A percentile compares a stretch with the other conserved stretches of the same genome.
Evolutionary conservation across 2,113 vertebrate genomes (phyloP).

Genomic region (Austrofundulus limnaeus): DNA sequence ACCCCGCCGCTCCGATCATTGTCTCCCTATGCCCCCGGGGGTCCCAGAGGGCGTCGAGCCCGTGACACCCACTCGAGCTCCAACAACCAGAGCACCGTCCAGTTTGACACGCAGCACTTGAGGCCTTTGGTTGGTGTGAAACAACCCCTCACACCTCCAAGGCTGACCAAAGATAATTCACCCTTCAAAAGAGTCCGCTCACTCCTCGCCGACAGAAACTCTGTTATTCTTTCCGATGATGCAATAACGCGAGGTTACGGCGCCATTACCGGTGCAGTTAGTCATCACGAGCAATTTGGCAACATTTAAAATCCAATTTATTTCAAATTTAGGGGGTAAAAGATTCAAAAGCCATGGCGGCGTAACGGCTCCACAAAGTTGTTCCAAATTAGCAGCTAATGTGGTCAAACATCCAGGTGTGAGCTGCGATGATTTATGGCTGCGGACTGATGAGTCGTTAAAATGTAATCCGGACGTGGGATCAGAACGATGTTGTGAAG

Average conservation of each 20-base stretch:
- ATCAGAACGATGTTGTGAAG: slow-evolving; percentile 59
- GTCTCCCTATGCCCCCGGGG: slow-evolving; percentile 53
- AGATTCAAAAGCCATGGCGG: slow-evolving; percentile 50
- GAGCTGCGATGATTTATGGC: slow-evolving; percentile 42
- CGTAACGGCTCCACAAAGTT: slow-evolving; percentile 47
- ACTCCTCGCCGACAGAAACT: slow-evolving; percentile 63
- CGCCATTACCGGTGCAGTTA: slow-evolving; percentile 57
- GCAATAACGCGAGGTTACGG: slow-evolving; percentile 53
- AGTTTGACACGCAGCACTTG: slow-evolving; percentile 79
- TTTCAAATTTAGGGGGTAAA: slow-evolving; percentile 47
- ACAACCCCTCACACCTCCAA: slow-evolving; percentile 73
- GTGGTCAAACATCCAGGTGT: slow-evolving; percentile 54
- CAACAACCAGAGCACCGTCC: slow-evolving; percentile 77
- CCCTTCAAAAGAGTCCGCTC: slow-evolving; percentile 60
- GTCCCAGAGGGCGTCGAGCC: slow-evolving; percentile 67
- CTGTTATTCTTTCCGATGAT: slow-evolving; percentile 47
- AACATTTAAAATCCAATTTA: slow-evolving; percentile 62
- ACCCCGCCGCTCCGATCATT: slow-evolving; percentile 64
- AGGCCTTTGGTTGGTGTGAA: slow-evolving; percentile 66
- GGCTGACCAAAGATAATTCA: slow-evolving; percentile 73
- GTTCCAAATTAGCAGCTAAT: slow-evolving; percentile 58
- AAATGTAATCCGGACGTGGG: slow-evolving; percentile 43
- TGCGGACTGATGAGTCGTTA: slow-evolving; percentile 51
- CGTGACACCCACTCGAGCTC: slow-evolving; percentile 76
- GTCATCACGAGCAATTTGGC: slow-evolving; percentile 40